Evolutionary conservation across 2,113 vertebrate genomes (phyloP).

Genomic region (Astatoreochromis straeleni): DNA sequence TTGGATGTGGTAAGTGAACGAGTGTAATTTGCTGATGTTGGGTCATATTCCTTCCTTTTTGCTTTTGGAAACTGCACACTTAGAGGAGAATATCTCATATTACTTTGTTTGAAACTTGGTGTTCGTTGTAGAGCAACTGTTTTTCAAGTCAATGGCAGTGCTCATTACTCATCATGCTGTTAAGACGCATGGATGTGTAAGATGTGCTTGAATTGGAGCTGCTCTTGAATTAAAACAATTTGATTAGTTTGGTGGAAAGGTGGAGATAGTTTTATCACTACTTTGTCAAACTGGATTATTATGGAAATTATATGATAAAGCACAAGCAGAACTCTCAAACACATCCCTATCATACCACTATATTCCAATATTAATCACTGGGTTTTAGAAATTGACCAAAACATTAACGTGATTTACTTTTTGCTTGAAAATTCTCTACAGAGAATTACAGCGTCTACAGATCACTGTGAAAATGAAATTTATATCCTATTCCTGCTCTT

Average conservation of each 20-base stretch:
- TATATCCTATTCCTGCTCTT: background rate
- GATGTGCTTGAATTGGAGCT: background rate
- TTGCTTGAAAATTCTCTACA: background rate
- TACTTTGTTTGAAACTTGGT: background rate
- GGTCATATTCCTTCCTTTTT: background rate
- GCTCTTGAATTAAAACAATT: background rate
- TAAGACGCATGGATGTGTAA: background rate
- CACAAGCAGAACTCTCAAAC: background rate
- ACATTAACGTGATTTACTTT: background rate
- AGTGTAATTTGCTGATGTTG: background rate
- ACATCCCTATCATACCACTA: background rate
- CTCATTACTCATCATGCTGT: background rate
- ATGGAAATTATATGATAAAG: background rate
- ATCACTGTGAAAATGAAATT: background rate
- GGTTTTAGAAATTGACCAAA: background rate
- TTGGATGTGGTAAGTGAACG: slow-evolving; percentile 83
- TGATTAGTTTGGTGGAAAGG: background rate
- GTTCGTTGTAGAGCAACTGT: background rate
- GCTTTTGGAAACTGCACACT: background rate
- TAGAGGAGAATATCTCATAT: background rate
- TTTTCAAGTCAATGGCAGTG: background rate
- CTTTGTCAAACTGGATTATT: background rate
- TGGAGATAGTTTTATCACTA: background rate
- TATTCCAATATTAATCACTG: background rate
- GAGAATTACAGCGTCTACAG: background rate